A percentile compares a stretch with the other conserved stretches of the same genome.
Conservation (phyloP, 2,888 invertebrate genomes). For the Archaeoteleia sp. region DNA sequence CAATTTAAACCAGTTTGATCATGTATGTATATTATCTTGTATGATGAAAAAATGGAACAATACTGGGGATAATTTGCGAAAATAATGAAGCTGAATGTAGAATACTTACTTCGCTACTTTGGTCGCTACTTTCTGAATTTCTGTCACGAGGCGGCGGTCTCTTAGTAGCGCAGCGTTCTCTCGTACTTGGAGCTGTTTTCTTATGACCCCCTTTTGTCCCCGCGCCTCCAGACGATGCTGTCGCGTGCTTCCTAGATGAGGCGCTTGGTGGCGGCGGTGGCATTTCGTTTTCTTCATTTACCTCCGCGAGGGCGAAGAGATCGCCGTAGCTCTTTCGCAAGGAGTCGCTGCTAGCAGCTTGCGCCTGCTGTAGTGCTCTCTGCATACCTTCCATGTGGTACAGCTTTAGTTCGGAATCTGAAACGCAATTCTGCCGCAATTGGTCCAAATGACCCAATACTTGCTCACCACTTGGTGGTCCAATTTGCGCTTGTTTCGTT, state of each 20-base stretch:
- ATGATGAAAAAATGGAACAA: no score
- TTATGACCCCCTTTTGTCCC: slow-evolving; percentile 62
- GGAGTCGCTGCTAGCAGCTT: slow-evolving; percentile 90
- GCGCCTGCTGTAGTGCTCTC: slow-evolving; percentile 91
- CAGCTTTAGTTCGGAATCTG: slow-evolving; percentile 76
- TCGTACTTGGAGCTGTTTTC: slow-evolving; percentile 66
- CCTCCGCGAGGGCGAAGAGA: slow-evolving; percentile 90
- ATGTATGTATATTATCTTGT: no score
- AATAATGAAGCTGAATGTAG: background rate
- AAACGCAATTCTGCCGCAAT: slow-evolving; percentile 84
- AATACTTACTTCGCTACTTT: slow-evolving; percentile 83
- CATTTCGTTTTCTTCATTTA: slow-evolving; percentile 83
- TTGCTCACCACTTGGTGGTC: slow-evolving; percentile 87
- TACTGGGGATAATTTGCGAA: background rate
- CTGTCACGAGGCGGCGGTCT: slow-evolving; percentile 67
- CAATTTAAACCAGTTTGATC: no score
- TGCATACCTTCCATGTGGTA: slow-evolving; percentile 94
- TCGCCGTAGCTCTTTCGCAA: slow-evolving; percentile 94
- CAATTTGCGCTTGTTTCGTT: slow-evolving; percentile 78
- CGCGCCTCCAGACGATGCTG: slow-evolving; percentile 60
- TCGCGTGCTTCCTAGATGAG: slow-evolving; percentile 71
- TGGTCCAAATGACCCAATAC: slow-evolving; percentile 95
- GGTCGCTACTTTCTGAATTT: slow-evolving; percentile 79
- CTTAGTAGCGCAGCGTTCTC: slow-evolving; percentile 67
- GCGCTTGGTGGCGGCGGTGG: slow-evolving; percentile 76